Base-by-base conservation (phyloP, 2,888 invertebrate species). In the Venusia cambrica region DNA sequence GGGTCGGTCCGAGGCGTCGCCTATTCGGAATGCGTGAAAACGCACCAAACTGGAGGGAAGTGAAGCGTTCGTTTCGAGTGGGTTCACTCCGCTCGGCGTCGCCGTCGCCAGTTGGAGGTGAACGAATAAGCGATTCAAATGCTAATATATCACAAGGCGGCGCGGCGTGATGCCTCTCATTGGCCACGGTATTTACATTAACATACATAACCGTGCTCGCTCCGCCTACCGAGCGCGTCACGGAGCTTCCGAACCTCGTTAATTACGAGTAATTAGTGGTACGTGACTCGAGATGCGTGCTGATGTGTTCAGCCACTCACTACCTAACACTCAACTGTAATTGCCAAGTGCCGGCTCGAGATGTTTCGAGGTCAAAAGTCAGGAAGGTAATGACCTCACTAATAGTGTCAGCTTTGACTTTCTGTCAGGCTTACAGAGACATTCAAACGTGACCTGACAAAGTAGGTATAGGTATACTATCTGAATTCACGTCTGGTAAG, bases 71-170 rank as follows among this genome's bases (percentile, higher is more conserved):
- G n/a, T 3, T 29, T 52, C 34, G 56, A 57, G 61, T 54, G 61
- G 65, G 50, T 54, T 54, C 54, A 56, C 52, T 54, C 53, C 49
- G 22, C 21, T 14, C n/a, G 15, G 15, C 15, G 26, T 27, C 29
- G 27, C 17, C 21, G 10, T 25, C 24, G 18, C 25, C 24, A 36
- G 11, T 35, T 21, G 16, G 29, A 29, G 29, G 36, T 37, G 36
- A 72, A 73, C 78, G 79, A 79, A 80, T 79, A 77, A 80, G 67
- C 80, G 77, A 74, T 84, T 81, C 78, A 78, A 85, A 85, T 83
- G 81, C 76, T 84, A 87, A 87, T 87, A 85, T 85, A 84, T 87
- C 84, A 85, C 85, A 62, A 71, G 75, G 76, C 79, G 76, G 81
- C 52, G 67, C 62, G 65, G 60, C 69, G 68, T 76, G 76, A 76